A percentile compares a stretch with the other conserved stretches of the same genome.
These are phyloP conservation scores for Meandrusa payeni DNA, from an alignment of 2,888 invertebrate species.

Conservation along the genomic window DNA sequence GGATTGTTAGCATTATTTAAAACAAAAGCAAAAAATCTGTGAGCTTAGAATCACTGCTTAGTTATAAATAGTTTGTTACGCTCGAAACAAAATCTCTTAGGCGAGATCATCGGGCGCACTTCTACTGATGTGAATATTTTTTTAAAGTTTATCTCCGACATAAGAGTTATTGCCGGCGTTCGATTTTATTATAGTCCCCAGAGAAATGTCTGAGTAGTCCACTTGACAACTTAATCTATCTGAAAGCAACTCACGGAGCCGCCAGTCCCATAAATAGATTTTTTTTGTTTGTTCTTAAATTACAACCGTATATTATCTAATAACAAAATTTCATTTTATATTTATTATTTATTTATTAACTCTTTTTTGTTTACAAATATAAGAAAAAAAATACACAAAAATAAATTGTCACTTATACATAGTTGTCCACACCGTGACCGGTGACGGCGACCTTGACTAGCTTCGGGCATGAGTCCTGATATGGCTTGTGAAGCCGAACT, in stretches of 20 bases:
- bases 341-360: too few relatives aligned
- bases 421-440: too few relatives aligned
- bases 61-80: slow-evolving; percentile 9
- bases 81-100: slow-evolving; percentile 11
- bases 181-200: slow-evolving; percentile 18
- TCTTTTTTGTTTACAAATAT: too few relatives aligned
- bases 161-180: slow-evolving; percentile 13
- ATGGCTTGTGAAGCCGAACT: too few relatives aligned
- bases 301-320: neutral
- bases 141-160: slow-evolving; percentile 20
- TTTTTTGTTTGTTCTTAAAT: neutral
- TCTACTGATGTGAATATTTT: slow-evolving; percentile 19
- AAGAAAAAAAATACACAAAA: too few relatives aligned
- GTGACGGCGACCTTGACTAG: too few relatives aligned
- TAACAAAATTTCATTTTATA: too few relatives aligned
- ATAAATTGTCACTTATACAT: too few relatives aligned
- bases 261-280: neutral
- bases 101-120: slow-evolving; percentile 15
- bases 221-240: slow-evolving; percentile 22
- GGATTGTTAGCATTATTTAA: too few relatives aligned
- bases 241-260: slow-evolving; percentile 5
- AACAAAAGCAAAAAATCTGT: too few relatives aligned
- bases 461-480: too few relatives aligned
- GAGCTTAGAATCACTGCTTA: too few relatives aligned
- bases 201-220: slow-evolving; percentile 7